Evolutionary conservation across 2,797 vertebrate species (phyloP).

Genomic region (Acanthiza pusilla): DNA sequence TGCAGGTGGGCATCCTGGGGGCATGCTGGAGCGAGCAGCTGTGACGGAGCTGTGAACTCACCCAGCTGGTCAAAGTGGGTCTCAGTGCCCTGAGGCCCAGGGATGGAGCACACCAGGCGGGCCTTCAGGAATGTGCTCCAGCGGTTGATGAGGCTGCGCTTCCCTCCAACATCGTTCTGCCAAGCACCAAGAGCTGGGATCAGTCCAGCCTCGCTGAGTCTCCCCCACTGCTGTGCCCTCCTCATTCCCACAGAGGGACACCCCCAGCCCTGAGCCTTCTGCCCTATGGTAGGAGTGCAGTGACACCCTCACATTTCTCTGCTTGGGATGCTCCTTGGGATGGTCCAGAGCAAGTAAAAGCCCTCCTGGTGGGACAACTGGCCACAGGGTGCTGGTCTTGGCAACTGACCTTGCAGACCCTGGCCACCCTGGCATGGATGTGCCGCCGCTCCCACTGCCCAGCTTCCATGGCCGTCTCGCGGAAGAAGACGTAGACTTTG

Average conservation of each 20-base stretch:
- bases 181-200: not conserved
- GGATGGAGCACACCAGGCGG: constrained; percentile 81
- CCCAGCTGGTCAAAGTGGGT: constrained; percentile 84
- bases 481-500: constrained; percentile 82
- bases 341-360: not conserved
- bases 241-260: not conserved
- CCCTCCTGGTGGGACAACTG: not conserved
- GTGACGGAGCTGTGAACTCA: constrained; percentile 7
- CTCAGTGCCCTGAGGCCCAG: constrained; percentile 77
- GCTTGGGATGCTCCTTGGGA: no score
- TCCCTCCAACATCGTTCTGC: constrained; percentile 85
- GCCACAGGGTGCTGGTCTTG: not conserved
- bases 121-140: constrained; percentile 82
- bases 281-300: not conserved
- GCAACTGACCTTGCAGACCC: constrained; percentile 84
- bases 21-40: accelerated
- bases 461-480: constrained; percentile 79
- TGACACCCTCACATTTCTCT: not conserved
- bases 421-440: constrained; percentile 82
- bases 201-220: not conserved
- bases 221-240: not conserved
- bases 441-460: constrained; percentile 80
- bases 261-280: not conserved
- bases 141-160: constrained; percentile 84
- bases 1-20: not conserved